phyloP scores from a whole-genome alignment of 2,888 invertebrate genomes.

The Brachyopa scutellaris region DNA sequence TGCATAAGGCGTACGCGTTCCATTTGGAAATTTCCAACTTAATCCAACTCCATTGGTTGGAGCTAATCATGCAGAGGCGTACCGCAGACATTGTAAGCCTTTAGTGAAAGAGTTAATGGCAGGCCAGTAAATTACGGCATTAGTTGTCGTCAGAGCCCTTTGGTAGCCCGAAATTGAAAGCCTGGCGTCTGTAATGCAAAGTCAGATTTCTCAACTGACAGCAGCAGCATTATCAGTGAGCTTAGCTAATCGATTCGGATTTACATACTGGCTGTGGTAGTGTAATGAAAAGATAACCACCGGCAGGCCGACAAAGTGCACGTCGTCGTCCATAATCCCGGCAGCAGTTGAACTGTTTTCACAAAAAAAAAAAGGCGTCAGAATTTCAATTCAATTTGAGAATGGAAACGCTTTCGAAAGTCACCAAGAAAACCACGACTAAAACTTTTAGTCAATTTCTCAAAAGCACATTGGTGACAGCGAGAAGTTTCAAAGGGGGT shows the following conservation, averaged over 20 bases:
- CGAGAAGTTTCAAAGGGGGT: slow-evolving; percentile 39
- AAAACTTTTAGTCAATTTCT: slow-evolving; percentile 70
- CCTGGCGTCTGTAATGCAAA: slow-evolving; percentile 13
- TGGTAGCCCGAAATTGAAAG: slow-evolving; percentile 58
- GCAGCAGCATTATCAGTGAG: slow-evolving; percentile 56
- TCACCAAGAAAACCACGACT: slow-evolving; percentile 56
- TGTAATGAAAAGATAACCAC: not conserved
- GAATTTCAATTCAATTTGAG: slow-evolving; percentile 58
- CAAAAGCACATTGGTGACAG: slow-evolving; percentile 66
- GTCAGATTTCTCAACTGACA: slow-evolving; percentile 46
- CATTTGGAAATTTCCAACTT: slow-evolving; percentile 57
- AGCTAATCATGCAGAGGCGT: slow-evolving; percentile 28
- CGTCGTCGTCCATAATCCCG: slow-evolving; percentile 53
- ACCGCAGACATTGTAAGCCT: slow-evolving; percentile 45
- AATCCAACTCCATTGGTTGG: slow-evolving; percentile 51
- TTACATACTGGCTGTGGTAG: slow-evolving; percentile 38
- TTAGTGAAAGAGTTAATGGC: slow-evolving; percentile 61
- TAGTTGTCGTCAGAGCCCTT: slow-evolving; percentile 28
- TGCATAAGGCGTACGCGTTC: slow-evolving; percentile 48
- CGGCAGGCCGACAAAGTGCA: slow-evolving; percentile 39
- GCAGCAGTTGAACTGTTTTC: slow-evolving; percentile 41
- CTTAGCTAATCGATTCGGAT: slow-evolving; percentile 62
- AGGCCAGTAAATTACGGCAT: slow-evolving; percentile 51
- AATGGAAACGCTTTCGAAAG: slow-evolving; percentile 51
- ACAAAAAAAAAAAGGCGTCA: too few species aligned